Base-by-base conservation (phyloP, 1,140 invertebrate genomes). In the Eurosta solidaginis region DNA sequence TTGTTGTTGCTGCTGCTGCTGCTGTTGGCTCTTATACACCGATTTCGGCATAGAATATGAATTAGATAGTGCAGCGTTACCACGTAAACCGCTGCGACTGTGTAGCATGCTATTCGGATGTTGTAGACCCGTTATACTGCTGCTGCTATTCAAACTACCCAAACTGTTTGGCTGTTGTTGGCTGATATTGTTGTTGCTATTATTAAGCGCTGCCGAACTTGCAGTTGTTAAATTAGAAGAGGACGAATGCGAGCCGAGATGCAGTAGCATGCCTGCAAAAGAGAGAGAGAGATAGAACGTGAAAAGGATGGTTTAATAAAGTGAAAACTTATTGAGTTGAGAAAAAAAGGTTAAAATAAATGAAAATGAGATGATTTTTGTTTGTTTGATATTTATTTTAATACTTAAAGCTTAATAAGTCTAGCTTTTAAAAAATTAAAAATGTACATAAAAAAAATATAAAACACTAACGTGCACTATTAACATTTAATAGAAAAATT, bases 261-360 rank as follows among this genome's bases (percentile, higher is more conserved):
- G 85, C 59, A 85, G 78, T 10, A 86, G 79, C 74, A 85, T 80
- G 76, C 83, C 84, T 86, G 80, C 36, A 54, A 45, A 6, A 47
- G 44, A 73, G 54, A 25, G n/a, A 45, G 27, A 40, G 22, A 20
- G 40, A 75, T 14, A 45, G 20, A 77, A 22, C 45, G 47, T 77
- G 29, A 68, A 74, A 52, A 76, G 40, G 59, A 29, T 5, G 17
- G n/a, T 59, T 59, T 59, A 59, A 59, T 29, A 59, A 22, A 33
- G 27, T 10, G 22, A 3, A 17, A 22, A 29, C 7, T 33, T 36
- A 33, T 14, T 29, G 27, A 14, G 33, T 33, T 33, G 3, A 33
- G 33, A 25, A 10, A 29, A 27, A 54, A 12, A 36, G n/a, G 1
- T 33, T 59, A 33, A n/a, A 47, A 12, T 47, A 59, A 17, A 36